Conservation (phyloP, 2,113 vertebrate species). For the Eira barbara region DNA sequence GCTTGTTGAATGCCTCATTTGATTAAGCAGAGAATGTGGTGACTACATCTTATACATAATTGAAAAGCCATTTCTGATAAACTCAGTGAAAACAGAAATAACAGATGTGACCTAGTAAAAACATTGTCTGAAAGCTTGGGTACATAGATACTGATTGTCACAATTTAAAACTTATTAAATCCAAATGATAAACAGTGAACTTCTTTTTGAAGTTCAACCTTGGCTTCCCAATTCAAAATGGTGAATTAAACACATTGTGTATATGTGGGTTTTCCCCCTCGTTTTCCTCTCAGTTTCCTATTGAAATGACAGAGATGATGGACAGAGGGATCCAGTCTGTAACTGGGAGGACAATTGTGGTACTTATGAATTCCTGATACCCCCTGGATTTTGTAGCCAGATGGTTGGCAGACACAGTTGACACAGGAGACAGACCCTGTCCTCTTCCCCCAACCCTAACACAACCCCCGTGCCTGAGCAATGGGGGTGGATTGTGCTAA, state of each 20-base stretch:
- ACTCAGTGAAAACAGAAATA: not conserved
- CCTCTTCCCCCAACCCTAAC: not conserved
- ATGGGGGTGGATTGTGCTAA: too few species aligned
- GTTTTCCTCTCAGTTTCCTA: not conserved
- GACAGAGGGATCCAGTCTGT: not conserved
- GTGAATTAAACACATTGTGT: not conserved
- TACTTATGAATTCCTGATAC: not conserved
- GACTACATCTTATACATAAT: not conserved
- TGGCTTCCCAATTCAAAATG: not conserved
- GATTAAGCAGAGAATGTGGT: not conserved
- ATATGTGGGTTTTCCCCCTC: not conserved
- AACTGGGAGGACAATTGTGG: not conserved
- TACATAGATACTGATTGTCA: not conserved
- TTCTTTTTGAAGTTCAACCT: not conserved
- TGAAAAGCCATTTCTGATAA: not conserved
- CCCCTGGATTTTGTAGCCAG: not conserved
- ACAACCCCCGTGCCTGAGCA: too few species aligned
- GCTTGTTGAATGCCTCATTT: not conserved
- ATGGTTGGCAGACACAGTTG: not conserved
- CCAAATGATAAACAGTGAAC: not conserved
- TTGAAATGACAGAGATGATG: not conserved
- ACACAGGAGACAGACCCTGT: not conserved
- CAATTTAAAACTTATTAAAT: not conserved
- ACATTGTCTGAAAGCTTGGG: not conserved
- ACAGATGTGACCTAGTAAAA: not conserved